These are phyloP conservation scores for Oncorhynchus gorbuscha DNA, from an alignment of 2,113 vertebrate species.

Conservation along the genomic window DNA sequence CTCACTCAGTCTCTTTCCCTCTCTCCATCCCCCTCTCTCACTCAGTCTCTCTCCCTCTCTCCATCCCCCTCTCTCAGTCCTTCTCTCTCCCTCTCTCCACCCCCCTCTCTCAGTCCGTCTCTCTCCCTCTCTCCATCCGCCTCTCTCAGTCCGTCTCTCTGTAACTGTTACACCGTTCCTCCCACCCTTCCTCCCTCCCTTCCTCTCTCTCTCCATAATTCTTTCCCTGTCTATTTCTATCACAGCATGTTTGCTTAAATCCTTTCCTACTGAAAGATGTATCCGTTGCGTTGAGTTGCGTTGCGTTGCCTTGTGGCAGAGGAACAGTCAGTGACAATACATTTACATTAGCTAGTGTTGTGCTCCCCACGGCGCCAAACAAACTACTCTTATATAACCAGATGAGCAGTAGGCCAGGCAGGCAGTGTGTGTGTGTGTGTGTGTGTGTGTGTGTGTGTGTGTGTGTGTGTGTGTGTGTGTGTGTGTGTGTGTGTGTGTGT, in stretches of 20 bases:
- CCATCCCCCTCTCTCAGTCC: too few species aligned
- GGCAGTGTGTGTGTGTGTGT: too few species aligned
- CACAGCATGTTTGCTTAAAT: background rate
- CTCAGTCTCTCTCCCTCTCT: too few species aligned
- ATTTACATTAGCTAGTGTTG: conserved; percentile 14
- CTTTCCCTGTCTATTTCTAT: conserved; percentile 1
- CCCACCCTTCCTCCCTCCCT: conserved; percentile 11
- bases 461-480: too few species aligned
- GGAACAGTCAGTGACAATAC: background rate
- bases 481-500: too few species aligned
- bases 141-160: background rate
- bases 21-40: too few species aligned
- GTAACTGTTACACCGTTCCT: background rate
- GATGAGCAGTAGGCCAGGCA: conserved; percentile 18
- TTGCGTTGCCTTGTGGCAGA: background rate
- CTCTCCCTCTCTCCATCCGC: too few species aligned
- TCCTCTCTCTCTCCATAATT: background rate
- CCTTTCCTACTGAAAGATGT: background rate
- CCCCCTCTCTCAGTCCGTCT: too few species aligned
- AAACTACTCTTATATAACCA: conserved; percentile 36
- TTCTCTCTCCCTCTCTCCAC: too few species aligned
- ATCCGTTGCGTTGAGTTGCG: background rate
- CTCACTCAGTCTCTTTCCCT: too few species aligned
- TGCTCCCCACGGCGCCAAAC: background rate
- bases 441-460: too few species aligned